phyloP scores from a whole-genome alignment of 1,140 invertebrate species.

The Pararge aegeria region DNA sequence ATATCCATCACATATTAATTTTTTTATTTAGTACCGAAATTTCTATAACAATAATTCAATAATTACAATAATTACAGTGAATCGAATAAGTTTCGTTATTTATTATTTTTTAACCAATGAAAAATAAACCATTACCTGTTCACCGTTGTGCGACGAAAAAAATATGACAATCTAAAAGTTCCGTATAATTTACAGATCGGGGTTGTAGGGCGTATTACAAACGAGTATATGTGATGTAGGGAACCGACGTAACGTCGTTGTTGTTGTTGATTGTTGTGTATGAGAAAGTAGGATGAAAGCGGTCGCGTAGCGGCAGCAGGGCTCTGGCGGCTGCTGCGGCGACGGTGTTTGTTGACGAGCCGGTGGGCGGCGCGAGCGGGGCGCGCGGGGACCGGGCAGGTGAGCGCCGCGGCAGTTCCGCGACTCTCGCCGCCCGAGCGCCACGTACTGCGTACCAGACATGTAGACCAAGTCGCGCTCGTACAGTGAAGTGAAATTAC shows the following conservation, averaged over 20 bases:
- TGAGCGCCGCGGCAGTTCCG: slow-evolving; percentile 71
- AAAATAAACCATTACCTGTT: too few species aligned
- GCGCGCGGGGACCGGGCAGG: slow-evolving; percentile 50
- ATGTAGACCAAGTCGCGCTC: slow-evolving; percentile 50
- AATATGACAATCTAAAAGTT: background rate
- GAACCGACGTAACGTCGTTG: background rate
- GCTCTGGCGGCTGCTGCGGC: slow-evolving; percentile 54
- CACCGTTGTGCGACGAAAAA: too few species aligned
- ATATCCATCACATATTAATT: too few species aligned
- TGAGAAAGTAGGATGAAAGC: slow-evolving; percentile 62
- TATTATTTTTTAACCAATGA: too few species aligned
- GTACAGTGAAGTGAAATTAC: slow-evolving; percentile 47
- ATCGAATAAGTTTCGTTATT: too few species aligned
- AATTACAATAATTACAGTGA: too few species aligned
- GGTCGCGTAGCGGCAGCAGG: slow-evolving; percentile 54
- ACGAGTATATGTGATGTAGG: background rate
- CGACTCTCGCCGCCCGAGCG: slow-evolving; percentile 54
- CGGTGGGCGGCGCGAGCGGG: slow-evolving; percentile 58
- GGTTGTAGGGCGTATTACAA: too few species aligned
- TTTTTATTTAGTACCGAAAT: too few species aligned
- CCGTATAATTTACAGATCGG: too few species aligned
- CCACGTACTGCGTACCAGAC: slow-evolving; percentile 52
- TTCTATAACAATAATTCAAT: too few species aligned
- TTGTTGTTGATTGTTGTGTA: slow-evolving; percentile 23
- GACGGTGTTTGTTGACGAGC: slow-evolving; percentile 70